Evolutionary conservation across 2,888 invertebrate genomes (phyloP), one percentile per base, ranked within the genome.

Genomic region (Zeuzera pyrina): DNA sequence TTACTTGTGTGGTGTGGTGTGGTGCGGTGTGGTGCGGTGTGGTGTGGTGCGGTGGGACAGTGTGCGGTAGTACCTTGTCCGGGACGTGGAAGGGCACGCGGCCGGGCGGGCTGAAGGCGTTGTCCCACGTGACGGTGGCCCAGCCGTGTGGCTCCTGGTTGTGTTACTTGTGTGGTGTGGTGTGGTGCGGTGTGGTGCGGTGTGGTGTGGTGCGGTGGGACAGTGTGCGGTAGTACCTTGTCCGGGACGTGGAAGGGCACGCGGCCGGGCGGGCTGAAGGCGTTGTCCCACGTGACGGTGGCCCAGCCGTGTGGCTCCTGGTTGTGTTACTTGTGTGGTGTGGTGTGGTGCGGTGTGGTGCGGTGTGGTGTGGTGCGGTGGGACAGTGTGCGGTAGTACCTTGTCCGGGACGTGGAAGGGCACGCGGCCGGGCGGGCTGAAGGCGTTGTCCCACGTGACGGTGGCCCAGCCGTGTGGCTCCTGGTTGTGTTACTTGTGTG

Each of bases 271-370:
- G 97, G 96, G 12, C 97, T 94, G 77, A 99, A 99, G 0, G 98
- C 98, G 79, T 99, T 98, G 73, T 99, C 98, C 99, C 99, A 99
- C 0, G 98, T 95, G 11, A 98, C 97, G 0, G 98, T 98, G 0
- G 98, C 98, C 93, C 97, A 95, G 3, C 99, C 98, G 69, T 98
- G 97, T 3, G 98, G 97, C 74, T 99, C 98, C 71, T 99, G 99
- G 74, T 98, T 98, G 0, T n/a, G n/a, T n/a, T n/a, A n/a, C n/a
- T n/a, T n/a, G n/a, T n/a, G n/a, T n/a, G n/a, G n/a, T n/a, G n/a
- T n/a, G n/a, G n/a, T n/a, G n/a, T n/a, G n/a, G n/a, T n/a, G n/a
- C n/a, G n/a, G n/a, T n/a, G n/a, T n/a, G n/a, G n/a, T n/a, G n/a
- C n/a, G n/a, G n/a, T n/a, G n/a, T n/a, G n/a, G n/a, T n/a, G n/a